Conservation (phyloP, 2,797 vertebrate genomes). For the Aphelocoma californica region DNA sequence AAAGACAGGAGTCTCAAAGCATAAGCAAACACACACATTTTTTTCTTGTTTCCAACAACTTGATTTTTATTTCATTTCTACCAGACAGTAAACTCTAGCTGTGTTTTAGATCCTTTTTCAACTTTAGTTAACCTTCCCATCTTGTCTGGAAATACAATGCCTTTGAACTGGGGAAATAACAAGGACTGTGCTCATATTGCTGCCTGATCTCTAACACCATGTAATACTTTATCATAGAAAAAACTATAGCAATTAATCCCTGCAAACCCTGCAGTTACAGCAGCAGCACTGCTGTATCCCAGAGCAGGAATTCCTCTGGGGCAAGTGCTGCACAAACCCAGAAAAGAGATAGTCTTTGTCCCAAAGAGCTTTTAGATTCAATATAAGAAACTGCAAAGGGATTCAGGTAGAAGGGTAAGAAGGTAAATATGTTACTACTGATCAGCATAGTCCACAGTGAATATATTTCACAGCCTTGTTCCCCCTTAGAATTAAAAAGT, state of each 20-base stretch:
- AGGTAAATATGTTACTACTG: background rate
- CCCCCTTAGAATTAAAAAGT: background rate
- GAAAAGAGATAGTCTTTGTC: background rate
- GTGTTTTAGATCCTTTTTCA: constrained; percentile 35
- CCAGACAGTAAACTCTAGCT: constrained; percentile 5
- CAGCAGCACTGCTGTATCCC: background rate
- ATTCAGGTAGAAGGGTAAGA: background rate
- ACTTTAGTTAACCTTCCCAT: constrained; percentile 39
- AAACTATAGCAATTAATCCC: background rate
- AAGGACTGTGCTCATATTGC: background rate
- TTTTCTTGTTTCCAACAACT: background rate
- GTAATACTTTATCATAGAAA: background rate
- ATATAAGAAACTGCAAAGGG: background rate
- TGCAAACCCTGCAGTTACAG: background rate
- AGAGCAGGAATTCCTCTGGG: background rate
- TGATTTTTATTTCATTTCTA: constrained; percentile 23
- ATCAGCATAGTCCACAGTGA: background rate
- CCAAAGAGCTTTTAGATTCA: background rate
- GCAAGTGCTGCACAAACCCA: background rate
- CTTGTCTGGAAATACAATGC: constrained; percentile 24
- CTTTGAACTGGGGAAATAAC: constrained; percentile 31
- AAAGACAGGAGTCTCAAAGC: background rate
- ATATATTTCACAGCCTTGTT: background rate
- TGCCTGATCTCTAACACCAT: constrained; percentile 17
- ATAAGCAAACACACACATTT: background rate